Conservation (phyloP, 2,113 vertebrate species). For the Pterocles gutturalis region DNA sequence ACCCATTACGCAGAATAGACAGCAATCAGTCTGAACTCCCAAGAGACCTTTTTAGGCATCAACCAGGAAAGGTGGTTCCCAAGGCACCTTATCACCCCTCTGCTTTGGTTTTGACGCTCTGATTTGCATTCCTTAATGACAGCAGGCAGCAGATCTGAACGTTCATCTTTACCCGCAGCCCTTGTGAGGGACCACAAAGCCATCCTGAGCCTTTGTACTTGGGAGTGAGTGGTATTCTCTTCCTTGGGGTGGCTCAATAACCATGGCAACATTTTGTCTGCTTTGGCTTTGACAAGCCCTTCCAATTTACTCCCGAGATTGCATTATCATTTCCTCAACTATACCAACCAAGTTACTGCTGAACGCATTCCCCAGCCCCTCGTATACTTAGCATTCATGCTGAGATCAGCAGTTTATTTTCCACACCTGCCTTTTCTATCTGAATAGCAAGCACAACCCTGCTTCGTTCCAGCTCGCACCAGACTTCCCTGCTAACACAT, state of each 20-base stretch:
- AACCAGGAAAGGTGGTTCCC: neutral
- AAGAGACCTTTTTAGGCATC: neutral
- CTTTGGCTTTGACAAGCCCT: conserved; percentile 49
- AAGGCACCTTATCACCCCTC: neutral
- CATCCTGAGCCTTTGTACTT: neutral
- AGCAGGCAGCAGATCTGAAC: neutral
- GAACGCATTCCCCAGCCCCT: neutral
- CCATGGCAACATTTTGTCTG: conserved; percentile 61
- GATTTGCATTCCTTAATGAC: conserved; percentile 32
- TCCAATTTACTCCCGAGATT: conserved; percentile 11
- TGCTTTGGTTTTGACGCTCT: neutral
- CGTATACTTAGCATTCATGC: neutral
- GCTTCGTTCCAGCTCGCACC: accelerated
- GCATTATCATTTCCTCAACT: conserved; percentile 22
- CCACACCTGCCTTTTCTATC: neutral
- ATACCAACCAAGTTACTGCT: neutral
- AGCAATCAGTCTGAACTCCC: conserved; percentile 6
- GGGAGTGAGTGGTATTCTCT: neutral
- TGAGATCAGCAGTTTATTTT: neutral
- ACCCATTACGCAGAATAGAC: conserved; percentile 11
- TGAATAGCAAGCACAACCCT: neutral
- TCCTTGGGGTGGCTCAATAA: conserved; percentile 46
- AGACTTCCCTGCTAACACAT: neutral
- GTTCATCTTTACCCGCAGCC: neutral
- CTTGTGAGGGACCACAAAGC: conserved; percentile 20